These are phyloP conservation scores for Pteria penguin DNA, from an alignment of 2,888 invertebrate genomes.

Conservation along the genomic window DNA sequence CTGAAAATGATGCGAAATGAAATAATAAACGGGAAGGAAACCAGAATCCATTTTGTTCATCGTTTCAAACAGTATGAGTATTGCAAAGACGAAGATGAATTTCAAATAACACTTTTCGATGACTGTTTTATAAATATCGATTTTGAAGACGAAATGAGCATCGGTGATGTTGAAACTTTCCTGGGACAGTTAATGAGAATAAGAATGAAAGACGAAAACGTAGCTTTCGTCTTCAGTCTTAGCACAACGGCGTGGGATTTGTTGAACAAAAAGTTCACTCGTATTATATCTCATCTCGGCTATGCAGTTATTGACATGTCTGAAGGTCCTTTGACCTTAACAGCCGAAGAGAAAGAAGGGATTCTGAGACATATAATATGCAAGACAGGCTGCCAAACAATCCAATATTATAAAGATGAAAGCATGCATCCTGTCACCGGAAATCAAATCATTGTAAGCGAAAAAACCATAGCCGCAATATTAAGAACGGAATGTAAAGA, in stretches of 20 bases:
- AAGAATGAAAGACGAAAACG: not conserved
- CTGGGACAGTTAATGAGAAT: not conserved
- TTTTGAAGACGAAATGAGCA: not conserved
- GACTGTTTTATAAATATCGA: not conserved
- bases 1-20: not conserved
- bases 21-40: not conserved
- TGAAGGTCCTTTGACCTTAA: not conserved
- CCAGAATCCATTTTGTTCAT: not conserved
- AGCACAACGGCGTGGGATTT: not conserved
- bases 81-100: not conserved
- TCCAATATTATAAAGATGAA: not conserved
- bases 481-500: not conserved
- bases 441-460: not conserved
- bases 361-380: not conserved
- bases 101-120: not conserved
- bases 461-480: not conserved
- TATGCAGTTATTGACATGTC: not conserved
- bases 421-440: not conserved
- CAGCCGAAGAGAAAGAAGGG: not conserved
- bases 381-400: not conserved
- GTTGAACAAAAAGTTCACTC: not conserved
- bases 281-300: not conserved
- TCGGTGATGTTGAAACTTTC: not conserved
- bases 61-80: not conserved
- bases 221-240: not conserved